Percentiles rank a stretch among this genome's conserved stretches.
These are phyloP conservation scores for Tinea semifulvella DNA, from an alignment of 2,888 invertebrate species.

Conservation along the genomic window DNA sequence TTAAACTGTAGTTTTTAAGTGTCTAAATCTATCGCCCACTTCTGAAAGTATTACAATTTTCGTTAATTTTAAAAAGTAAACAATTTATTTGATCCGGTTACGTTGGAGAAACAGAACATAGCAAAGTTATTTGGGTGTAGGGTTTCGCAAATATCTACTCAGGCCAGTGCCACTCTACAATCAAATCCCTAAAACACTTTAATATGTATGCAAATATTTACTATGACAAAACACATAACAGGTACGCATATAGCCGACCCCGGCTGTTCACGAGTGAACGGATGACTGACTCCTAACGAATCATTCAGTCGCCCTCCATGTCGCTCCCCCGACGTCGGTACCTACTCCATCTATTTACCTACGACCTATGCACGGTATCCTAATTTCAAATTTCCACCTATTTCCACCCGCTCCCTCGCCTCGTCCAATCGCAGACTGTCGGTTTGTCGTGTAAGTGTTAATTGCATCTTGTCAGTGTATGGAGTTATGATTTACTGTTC, in stretches of 20 bases:
- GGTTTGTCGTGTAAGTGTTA: conserved; percentile 39
- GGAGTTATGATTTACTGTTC: conserved; percentile 19
- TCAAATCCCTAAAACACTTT: conserved; percentile 23
- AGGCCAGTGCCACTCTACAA: neutral
- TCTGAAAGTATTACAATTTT: no score
- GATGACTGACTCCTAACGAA: conserved; percentile 57
- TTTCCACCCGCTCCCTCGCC: conserved; percentile 9
- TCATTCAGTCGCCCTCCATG: conserved; percentile 30
- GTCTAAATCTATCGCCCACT: no score
- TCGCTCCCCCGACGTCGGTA: conserved; percentile 3
- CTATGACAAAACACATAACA: conserved; percentile 47
- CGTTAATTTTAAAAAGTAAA: no score
- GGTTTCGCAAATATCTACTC: neutral
- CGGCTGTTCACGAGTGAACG: conserved; percentile 51
- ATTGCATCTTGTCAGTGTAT: conserved; percentile 49
- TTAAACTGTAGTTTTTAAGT: no score
- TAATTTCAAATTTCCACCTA: conserved; percentile 47
- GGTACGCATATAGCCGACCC: conserved; percentile 46
- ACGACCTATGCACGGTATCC: conserved; percentile 37
- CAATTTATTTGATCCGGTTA: no score
- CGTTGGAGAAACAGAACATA: no score
- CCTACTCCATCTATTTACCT: conserved; percentile 31
- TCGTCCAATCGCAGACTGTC: conserved; percentile 32
- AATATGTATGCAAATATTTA: conserved; percentile 61
- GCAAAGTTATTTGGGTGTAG: no score